Evolutionary conservation across 92 coral and sea anemone species (phyloP).

Genomic region (Actinernus sp.): DNA sequence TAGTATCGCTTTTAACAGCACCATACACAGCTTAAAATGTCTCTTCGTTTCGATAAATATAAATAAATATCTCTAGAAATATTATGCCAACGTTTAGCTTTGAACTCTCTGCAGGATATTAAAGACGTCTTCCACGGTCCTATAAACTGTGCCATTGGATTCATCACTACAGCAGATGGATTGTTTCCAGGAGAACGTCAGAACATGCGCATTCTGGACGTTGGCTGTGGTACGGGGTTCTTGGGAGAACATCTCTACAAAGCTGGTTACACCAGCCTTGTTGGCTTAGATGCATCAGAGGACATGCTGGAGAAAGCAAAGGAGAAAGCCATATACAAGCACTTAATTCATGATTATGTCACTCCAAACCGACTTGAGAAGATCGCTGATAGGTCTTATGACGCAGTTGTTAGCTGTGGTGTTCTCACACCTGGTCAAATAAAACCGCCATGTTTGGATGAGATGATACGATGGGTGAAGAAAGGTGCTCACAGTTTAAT

Average conservation of each 20-base stretch:
- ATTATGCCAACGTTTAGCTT: too few species aligned
- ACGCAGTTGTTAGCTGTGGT: neutral
- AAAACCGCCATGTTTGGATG: too few species aligned
- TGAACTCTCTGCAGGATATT: too few species aligned
- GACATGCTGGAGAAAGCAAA: neutral
- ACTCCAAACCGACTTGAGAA: neutral
- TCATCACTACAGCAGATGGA: too few species aligned
- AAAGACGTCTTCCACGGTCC: too few species aligned
- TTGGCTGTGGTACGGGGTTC: slow-evolving; percentile 15
- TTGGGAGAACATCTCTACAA: neutral
- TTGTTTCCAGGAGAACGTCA: too few species aligned
- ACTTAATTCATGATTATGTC: neutral
- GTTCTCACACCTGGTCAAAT: slow-evolving; percentile 3
- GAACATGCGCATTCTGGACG: neutral
- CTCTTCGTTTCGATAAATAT: too few species aligned
- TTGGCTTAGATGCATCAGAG: slow-evolving; percentile 9
- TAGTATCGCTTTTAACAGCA: too few species aligned
- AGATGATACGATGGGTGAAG: slow-evolving; percentile 17
- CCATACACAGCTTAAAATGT: too few species aligned
- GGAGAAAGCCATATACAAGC: neutral
- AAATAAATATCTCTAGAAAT: too few species aligned
- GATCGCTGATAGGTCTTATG: neutral
- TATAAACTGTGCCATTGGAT: too few species aligned
- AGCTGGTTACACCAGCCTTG: neutral
- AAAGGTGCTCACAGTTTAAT: too few species aligned